Evolutionary conservation across 2,113 vertebrate genomes (phyloP).

Genomic region (Macquaria australasica): DNA sequence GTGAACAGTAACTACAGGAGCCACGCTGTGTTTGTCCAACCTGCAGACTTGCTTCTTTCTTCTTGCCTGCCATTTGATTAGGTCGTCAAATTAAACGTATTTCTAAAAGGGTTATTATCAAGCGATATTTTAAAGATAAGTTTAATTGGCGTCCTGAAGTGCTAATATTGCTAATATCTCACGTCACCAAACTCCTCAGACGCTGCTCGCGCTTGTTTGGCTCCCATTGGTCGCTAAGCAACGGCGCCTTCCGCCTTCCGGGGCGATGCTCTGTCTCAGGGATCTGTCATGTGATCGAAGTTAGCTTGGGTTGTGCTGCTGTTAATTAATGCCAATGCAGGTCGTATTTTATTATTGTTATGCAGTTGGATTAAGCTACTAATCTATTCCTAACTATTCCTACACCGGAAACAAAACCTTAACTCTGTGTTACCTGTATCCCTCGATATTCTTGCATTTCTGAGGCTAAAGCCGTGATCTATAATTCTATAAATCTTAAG

Average conservation of each 20-base stretch:
- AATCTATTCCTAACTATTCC: background rate
- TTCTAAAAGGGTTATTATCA: background rate
- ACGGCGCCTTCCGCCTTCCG: conserved; percentile 39
- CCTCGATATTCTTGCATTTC: background rate
- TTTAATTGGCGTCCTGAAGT: conserved; percentile 1
- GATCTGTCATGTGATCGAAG: no score
- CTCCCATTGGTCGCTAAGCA: conserved; percentile 73
- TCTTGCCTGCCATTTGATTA: conserved; percentile 84
- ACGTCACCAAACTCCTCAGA: background rate
- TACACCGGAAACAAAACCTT: background rate
- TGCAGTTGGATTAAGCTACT: background rate
- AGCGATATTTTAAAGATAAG: background rate
- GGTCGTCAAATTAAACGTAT: background rate
- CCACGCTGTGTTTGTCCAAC: conserved; percentile 51
- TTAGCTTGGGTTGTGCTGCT: background rate
- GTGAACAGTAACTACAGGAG: background rate
- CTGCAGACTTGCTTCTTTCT: conserved; percentile 86
- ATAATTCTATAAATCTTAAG: background rate
- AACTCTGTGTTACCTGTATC: no score
- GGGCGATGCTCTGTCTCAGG: background rate
- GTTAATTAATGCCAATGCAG: conserved; percentile 7
- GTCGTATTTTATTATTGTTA: background rate
- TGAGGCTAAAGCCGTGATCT: background rate
- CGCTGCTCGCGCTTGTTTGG: conserved; percentile 65
- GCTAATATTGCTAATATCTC: background rate